Evolutionary conservation across 2,113 vertebrate genomes (phyloP).

Genomic region (Pluvianellus socialis): DNA sequence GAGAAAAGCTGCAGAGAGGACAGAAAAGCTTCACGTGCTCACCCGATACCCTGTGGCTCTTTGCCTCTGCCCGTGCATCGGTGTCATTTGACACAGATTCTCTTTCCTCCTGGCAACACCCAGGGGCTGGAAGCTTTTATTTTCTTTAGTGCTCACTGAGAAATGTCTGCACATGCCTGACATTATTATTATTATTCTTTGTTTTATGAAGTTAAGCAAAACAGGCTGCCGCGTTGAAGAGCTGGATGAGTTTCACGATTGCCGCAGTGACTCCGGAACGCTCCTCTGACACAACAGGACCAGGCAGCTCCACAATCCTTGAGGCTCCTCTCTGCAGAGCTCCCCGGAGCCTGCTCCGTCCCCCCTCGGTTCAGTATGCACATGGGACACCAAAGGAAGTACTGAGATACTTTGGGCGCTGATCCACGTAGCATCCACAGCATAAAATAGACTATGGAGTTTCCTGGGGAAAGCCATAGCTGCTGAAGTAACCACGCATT

Average conservation of each 20-base stretch:
- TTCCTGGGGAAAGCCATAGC: not conserved
- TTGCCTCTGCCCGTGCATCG: not conserved
- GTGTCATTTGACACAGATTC: not conserved
- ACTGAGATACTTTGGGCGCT: not conserved
- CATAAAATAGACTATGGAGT: not conserved
- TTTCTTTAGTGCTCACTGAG: not conserved
- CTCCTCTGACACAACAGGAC: not conserved
- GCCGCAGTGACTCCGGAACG: not conserved
- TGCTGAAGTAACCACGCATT: not conserved
- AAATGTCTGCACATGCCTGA: not conserved
- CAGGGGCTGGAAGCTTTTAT: not conserved
- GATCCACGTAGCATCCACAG: not conserved
- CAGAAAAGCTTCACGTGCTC: not conserved
- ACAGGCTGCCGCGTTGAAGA: fast-evolving
- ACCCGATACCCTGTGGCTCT: fast-evolving
- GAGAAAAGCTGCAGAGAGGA: not conserved
- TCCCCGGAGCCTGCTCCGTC: fast-evolving
- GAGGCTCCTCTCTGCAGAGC: not conserved
- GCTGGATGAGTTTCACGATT: fast-evolving
- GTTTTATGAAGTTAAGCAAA: not conserved
- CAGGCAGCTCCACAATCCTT: fast-evolving
- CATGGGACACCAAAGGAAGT: not conserved
- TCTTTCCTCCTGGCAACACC: not conserved
- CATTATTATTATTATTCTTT: not conserved
- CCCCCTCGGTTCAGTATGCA: fast-evolving